Evolutionary conservation across 2,113 vertebrate genomes (phyloP).

Genomic region (Cyanoliseus patagonus): DNA sequence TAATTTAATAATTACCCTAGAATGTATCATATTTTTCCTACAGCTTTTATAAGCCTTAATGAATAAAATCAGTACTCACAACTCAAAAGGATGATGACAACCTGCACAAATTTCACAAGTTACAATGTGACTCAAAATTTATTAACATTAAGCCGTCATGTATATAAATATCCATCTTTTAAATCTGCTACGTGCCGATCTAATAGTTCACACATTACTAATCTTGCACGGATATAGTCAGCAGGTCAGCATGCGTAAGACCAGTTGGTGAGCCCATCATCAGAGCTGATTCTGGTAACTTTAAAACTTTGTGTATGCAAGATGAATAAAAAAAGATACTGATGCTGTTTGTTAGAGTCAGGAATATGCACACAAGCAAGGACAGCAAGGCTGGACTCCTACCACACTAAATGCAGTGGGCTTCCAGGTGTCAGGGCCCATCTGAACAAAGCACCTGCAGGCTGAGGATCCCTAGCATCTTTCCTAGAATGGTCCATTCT

Average conservation of each 20-base stretch:
- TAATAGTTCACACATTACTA: not conserved
- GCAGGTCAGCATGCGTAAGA: not conserved
- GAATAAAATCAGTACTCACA: not conserved
- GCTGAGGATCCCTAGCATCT: not conserved
- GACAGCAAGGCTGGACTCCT: not conserved
- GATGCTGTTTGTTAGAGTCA: rapidly evolving
- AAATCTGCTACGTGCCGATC: not conserved
- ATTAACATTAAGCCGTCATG: not conserved
- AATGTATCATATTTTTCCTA: not conserved
- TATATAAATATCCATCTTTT: not conserved
- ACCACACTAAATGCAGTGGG: rapidly evolving
- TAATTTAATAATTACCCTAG: not conserved
- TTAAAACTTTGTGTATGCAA: not conserved
- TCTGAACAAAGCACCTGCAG: not conserved
- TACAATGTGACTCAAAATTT: not conserved
- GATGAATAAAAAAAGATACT: too few species aligned
- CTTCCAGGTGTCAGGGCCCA: not conserved
- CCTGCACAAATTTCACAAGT: not conserved
- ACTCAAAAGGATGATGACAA: not conserved
- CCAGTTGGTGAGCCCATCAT: not conserved
- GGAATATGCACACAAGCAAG: not conserved
- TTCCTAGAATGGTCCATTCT: not conserved
- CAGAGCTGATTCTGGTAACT: not conserved
- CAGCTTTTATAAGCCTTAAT: not conserved
- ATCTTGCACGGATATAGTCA: not conserved